Conservation (phyloP, 1,140 invertebrate genomes). For the Andricus grossulariae region DNA sequence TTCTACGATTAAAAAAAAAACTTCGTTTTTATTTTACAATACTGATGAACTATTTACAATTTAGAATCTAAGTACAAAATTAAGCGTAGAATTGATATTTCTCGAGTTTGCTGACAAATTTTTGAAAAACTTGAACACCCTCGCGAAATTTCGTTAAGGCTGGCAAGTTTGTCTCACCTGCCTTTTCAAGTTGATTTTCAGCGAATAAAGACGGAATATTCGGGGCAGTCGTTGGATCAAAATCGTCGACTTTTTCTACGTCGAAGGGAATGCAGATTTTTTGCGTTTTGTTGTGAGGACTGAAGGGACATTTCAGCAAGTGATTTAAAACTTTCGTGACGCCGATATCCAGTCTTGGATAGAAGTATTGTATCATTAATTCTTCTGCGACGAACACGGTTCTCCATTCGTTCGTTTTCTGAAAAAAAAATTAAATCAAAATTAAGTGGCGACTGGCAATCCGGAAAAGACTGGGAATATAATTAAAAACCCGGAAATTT, state of each 20-base stretch:
- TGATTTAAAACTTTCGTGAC: constrained; percentile 98
- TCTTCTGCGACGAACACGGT: constrained; percentile 82
- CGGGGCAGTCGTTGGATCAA: constrained; percentile 78
- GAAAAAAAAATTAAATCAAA: constrained; percentile 40
- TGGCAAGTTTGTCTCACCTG: neutral
- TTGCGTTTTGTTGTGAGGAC: constrained; percentile 98
- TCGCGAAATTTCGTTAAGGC: neutral
- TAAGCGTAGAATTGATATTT: neutral
- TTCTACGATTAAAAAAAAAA: neutral
- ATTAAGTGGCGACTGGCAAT: neutral
- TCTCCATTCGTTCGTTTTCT: constrained; percentile 65
- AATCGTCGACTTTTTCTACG: constrained; percentile 82
- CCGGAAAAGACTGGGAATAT: no score
- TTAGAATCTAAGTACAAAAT: neutral
- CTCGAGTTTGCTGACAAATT: neutral
- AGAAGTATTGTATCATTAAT: constrained; percentile 89
- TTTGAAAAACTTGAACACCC: neutral
- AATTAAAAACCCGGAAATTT: no score
- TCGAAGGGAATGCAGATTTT: constrained; percentile 94
- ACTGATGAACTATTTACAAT: neutral
- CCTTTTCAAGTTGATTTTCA: neutral
- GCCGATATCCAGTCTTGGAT: constrained; percentile 96
- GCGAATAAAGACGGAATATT: neutral
- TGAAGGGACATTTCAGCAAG: constrained; percentile 98
- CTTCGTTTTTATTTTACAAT: neutral